phyloP scores from a whole-genome alignment of 1,140 invertebrate species.

The Platyscapa corneri region DNA sequence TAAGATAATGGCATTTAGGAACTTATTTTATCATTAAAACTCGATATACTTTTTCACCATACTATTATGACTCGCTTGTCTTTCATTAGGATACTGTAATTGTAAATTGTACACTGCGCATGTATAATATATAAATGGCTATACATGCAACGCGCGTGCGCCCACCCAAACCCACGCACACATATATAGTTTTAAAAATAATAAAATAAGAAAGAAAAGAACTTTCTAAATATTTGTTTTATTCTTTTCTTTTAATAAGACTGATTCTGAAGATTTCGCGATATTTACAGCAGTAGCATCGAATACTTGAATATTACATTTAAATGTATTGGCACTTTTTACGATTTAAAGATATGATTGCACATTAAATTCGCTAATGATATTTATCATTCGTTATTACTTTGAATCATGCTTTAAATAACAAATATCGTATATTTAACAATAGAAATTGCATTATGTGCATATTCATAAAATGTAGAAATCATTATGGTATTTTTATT shows the following conservation, averaged over 20 bases:
- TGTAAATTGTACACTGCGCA: slow-evolving; percentile 1
- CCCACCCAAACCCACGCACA: too few species aligned
- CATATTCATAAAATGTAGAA: too few species aligned
- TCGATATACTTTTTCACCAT: not conserved
- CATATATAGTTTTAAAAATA: slow-evolving; percentile 10
- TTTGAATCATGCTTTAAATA: not conserved
- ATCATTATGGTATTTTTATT: too few species aligned
- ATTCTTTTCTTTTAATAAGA: slow-evolving; percentile 43
- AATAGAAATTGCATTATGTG: too few species aligned
- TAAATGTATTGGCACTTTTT: not conserved
- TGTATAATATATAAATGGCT: not conserved
- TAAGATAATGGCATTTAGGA: not conserved
- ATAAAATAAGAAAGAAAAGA: not conserved
- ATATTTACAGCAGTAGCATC: not conserved
- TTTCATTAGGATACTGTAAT: slow-evolving; percentile 14
- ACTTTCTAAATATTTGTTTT: not conserved
- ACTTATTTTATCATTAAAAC: not conserved
- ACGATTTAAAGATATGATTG: not conserved
- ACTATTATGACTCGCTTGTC: not conserved
- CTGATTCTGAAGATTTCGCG: slow-evolving; percentile 38
- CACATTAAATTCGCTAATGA: too few species aligned
- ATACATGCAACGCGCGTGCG: too few species aligned
- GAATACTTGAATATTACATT: slow-evolving; percentile 30
- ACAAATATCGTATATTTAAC: too few species aligned
- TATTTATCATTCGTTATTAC: too few species aligned